A percentile compares a stretch with the other conserved stretches of the same genome.
These are phyloP conservation scores for Acanthisitta chloris DNA, from an alignment of 2,113 vertebrate species.

Conservation along the genomic window DNA sequence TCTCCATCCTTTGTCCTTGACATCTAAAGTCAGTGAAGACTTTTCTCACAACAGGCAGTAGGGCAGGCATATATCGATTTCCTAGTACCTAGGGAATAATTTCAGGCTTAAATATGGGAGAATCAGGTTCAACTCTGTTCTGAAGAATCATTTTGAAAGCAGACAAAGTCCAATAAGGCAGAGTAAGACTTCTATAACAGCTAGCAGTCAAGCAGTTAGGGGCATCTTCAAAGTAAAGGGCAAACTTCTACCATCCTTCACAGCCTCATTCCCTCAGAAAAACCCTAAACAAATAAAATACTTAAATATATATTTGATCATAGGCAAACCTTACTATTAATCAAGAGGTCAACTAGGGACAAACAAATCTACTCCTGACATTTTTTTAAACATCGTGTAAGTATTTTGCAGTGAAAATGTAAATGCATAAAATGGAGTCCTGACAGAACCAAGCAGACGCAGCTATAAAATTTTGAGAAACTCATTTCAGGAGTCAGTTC, in stretches of 20 bases:
- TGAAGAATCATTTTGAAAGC: background rate
- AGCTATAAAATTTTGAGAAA: background rate
- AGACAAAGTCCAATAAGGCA: background rate
- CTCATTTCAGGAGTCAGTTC: background rate
- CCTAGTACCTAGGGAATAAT: background rate
- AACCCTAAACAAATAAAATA: background rate
- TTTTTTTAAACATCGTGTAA: background rate
- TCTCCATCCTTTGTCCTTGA: background rate
- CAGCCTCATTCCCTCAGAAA: background rate
- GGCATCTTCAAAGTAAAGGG: background rate
- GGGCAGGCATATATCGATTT: background rate
- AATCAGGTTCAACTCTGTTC: background rate
- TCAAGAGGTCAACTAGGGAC: background rate
- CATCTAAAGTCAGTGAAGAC: background rate
- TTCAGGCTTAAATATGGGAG: background rate
- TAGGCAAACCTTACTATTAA: background rate
- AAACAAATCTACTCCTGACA: background rate
- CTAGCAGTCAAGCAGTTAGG: background rate
- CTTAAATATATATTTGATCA: background rate
- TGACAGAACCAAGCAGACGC: background rate
- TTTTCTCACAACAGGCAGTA: background rate
- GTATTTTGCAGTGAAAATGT: background rate
- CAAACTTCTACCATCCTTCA: background rate
- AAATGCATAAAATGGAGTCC: background rate
- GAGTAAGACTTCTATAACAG: background rate